Base-by-base conservation (phyloP, 2,888 invertebrate species). In the Adelphocoris suturalis region DNA sequence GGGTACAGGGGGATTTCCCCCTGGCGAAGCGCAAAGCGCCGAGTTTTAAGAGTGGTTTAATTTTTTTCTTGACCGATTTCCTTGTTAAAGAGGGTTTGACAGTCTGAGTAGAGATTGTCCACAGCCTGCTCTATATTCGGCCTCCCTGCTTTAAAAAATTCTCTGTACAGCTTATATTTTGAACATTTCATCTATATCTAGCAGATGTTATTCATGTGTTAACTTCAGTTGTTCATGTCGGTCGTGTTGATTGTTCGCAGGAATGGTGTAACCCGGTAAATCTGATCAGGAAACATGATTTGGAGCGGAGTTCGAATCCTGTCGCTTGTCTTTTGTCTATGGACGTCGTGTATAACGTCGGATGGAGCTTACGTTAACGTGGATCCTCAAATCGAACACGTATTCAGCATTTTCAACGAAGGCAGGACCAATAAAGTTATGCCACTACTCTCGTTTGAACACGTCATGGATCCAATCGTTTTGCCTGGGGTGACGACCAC, bases 371-470 rank as follows among this genome's bases (percentile, higher is more conserved):
- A 46, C 0, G 85, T 85, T 9, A 61, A 55, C 61, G 85, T 85
- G 5, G 85, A 85, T 55, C 28, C n/a, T n/a, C 57, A 85, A 61
- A 37, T 85, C n/a, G 37, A 52, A 16, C 9, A 37, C 0, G 28
- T 85, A 9, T 61, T 57, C n/a, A 16, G 16, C 9, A 28, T 85
- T 14, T 55, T 85, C 28, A 14, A 85, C 4, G 28, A 28, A 0
- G 14, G 19, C 16, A 28, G 27, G 61, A 12, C 13, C 0, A n/a
- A 37, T 1, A n/a, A 37, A 4, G 0, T 28, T 5, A 57, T 85
- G 37, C 85, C 85, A 5, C 48, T 86, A 11, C 75, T 75, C 16
- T 23, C 47, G 9, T 86, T 86, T 47, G 86, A 55, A 16, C 46
- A 46, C 19, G 47, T 75, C 5, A 12, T 86, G 23, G 86, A 86